Conservation (phyloP, 2,888 invertebrate species). For the Kryphioiulus occultus region DNA sequence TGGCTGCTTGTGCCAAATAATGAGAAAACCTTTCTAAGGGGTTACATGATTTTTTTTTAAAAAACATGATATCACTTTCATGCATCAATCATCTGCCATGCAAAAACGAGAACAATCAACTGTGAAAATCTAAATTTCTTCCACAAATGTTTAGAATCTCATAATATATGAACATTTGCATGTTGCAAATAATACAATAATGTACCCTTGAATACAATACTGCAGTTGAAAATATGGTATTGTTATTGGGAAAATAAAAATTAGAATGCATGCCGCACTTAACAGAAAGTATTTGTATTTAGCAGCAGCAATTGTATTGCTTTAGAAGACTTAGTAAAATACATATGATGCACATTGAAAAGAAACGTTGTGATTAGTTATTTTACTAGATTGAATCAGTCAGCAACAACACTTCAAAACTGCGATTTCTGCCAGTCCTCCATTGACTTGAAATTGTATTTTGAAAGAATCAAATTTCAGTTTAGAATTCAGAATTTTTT, state of each 20-base stretch:
- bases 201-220: neutral
- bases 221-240: neutral
- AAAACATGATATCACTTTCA: neutral
- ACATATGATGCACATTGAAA: conserved; percentile 6
- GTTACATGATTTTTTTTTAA: neutral
- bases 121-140: neutral
- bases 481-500: no score
- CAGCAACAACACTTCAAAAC: neutral
- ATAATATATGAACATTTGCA: neutral
- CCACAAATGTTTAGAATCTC: neutral
- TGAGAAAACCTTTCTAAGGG: neutral
- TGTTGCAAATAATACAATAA: neutral
- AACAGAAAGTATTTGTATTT: conserved; percentile 11
- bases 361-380: neutral
- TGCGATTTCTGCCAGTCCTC: no score
- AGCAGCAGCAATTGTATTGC: neutral
- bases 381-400: neutral
- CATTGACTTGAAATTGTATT: no score
- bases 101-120: neutral
- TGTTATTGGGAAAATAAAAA: neutral
- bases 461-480: no score
- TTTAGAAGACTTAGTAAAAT: neutral
- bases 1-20: neutral
- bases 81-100: neutral
- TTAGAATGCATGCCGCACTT: neutral